Base-by-base conservation (phyloP, 2,113 vertebrate genomes). In the Ptilonorhynchus violaceus region DNA sequence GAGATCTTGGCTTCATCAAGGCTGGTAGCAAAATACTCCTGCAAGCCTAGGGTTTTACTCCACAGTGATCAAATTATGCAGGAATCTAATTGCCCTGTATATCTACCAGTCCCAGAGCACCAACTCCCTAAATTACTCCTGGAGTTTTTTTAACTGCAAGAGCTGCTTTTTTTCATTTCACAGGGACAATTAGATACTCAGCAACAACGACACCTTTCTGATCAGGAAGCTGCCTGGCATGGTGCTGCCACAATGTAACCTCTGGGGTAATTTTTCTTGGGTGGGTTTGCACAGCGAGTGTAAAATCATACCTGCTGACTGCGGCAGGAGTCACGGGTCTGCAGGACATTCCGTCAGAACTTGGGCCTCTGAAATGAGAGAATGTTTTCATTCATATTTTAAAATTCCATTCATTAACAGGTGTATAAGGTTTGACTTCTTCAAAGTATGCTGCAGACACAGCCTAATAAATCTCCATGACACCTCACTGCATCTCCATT, bases 401-500 rank as follows among this genome's bases (percentile, higher is more conserved):
- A 95, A 96, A 93, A 96, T 93, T 75, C 83, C 91, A 96, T 97
- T 97, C 95, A 94, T 97, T 97, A 97, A 94, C 95, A 96, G 79
- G 92, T 97, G 92, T 89, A 86, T 95, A 91, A 4, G 59, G 83
- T 95, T 96, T 94, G 93, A 89, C 88, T 95, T 94, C 95, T 94
- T 95, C 96, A 95, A 96, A 97, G 93, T 92, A 91, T 88, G 85
- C 88, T 94, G 88, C 85, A 93, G 95, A 94, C 85, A 85, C 39
- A 93, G 96, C 79, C 96, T 92, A 97, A 95, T 96, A 96, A 97
- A 97, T 97, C 96, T 96, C 93, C 88, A 93, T 92, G 96, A 96
- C 90, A 94, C 93, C 93, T 95, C 89, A 87, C 92, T 95, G 95
- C 94, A 96, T 96, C 92, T 95, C 95, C 83, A 94, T 93, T 96